phyloP scores from a whole-genome alignment of 1,140 invertebrate genomes.

The Delia radicum region DNA sequence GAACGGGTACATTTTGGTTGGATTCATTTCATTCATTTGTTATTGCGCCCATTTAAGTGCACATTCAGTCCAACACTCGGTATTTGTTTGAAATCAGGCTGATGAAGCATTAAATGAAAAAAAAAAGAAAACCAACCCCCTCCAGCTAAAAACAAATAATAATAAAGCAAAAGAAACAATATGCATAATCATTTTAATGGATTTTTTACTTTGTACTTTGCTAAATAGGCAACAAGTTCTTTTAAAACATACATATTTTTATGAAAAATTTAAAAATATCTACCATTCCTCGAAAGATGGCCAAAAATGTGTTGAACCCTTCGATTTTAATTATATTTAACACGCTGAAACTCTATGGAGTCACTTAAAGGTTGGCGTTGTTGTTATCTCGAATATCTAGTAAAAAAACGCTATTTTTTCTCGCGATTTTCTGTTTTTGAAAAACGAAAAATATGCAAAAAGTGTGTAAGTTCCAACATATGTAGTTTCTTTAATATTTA shows the following conservation, averaged over 20 bases:
- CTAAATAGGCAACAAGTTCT: slow-evolving; percentile 18
- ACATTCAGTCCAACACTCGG: neutral
- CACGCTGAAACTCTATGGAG: too few relatives aligned
- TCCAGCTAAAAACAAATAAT: neutral
- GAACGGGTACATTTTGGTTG: neutral
- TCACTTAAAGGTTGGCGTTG: too few relatives aligned
- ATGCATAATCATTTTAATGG: neutral
- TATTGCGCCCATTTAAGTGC: slow-evolving; percentile 15
- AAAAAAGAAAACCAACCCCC: neutral
- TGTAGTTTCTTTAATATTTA: too few relatives aligned
- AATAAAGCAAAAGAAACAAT: neutral
- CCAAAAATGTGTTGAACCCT: too few relatives aligned
- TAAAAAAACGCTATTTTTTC: neutral
- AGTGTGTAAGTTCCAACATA: too few relatives aligned
- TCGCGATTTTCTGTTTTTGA: neutral
- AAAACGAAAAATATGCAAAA: too few relatives aligned
- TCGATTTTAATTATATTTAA: too few relatives aligned
- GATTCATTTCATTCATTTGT: neutral
- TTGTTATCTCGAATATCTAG: too few relatives aligned
- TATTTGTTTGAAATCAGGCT: neutral
- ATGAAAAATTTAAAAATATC: too few relatives aligned
- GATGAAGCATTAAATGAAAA: neutral
- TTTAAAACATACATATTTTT: too few relatives aligned
- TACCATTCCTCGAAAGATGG: too few relatives aligned
- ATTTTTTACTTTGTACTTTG: neutral